A percentile compares a stretch with the other conserved stretches of the same genome.
phyloP scores from a whole-genome alignment of 2,113 vertebrate genomes.

The Pangasianodon gigas region DNA sequence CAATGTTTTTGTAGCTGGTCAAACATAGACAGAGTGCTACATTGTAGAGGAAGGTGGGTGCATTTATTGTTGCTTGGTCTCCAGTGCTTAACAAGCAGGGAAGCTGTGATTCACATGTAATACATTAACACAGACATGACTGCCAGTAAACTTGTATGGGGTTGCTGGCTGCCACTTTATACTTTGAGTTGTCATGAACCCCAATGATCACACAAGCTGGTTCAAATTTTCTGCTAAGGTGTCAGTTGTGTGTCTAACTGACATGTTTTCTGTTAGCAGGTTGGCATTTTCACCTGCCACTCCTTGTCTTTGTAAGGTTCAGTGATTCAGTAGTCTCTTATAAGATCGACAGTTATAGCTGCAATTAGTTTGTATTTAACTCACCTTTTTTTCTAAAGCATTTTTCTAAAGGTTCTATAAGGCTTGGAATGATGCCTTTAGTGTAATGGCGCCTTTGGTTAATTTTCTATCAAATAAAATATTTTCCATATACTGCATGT shows the following conservation, averaged over 20 bases:
- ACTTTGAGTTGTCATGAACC: not conserved
- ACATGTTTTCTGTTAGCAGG: not conserved
- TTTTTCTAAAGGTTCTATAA: not conserved
- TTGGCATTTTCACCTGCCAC: not conserved
- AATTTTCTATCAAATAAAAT: not conserved
- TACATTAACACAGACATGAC: not conserved
- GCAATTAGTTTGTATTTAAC: not conserved
- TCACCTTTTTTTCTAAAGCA: not conserved
- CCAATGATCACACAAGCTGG: not conserved
- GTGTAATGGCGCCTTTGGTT: not conserved
- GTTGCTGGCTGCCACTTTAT: not conserved
- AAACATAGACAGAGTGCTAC: not conserved
- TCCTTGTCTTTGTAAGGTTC: not conserved
- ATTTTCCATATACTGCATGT: not conserved
- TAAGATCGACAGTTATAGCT: not conserved
- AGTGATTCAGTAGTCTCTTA: not conserved
- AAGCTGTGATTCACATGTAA: not conserved
- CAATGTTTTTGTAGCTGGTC: not conserved
- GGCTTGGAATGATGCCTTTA: not conserved
- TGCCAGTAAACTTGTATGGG: not conserved
- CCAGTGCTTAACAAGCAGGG: not conserved
- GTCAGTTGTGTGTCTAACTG: not conserved
- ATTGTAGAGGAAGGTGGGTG: not conserved
- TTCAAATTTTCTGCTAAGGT: not conserved
- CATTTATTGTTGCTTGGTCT: not conserved